These are phyloP conservation scores for Cordilura impudica DNA, from an alignment of 2,888 invertebrate genomes.

Conservation along the genomic window DNA sequence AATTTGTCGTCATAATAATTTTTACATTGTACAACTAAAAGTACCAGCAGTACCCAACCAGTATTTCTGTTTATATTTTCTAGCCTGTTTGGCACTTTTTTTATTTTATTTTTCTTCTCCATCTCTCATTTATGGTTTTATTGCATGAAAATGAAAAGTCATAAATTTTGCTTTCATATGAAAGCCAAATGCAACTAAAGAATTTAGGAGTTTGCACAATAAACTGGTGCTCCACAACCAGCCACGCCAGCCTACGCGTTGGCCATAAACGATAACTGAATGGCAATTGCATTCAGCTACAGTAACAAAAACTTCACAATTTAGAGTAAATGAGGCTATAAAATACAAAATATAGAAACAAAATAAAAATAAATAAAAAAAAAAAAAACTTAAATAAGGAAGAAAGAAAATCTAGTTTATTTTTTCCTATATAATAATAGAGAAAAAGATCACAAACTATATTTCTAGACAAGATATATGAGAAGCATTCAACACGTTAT, in stretches of 20 bases:
- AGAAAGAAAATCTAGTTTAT: background rate
- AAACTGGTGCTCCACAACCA: background rate
- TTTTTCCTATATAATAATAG: background rate
- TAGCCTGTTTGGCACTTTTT: constrained; percentile 6
- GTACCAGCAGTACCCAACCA: background rate
- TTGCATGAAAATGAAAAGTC: constrained; percentile 32
- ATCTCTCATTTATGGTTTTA: background rate
- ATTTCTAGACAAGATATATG: background rate
- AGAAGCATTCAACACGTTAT: too few species aligned
- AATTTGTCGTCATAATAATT: constrained; percentile 55
- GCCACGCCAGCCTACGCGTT: constrained; percentile 40
- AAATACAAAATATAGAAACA: constrained; percentile 5
- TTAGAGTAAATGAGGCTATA: constrained; percentile 13
- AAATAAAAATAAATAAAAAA: background rate
- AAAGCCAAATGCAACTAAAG: background rate
- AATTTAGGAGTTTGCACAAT: background rate
- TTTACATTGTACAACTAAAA: background rate
- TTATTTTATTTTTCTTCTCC: background rate
- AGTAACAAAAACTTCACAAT: background rate
- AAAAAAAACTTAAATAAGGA: too few species aligned
- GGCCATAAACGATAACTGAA: constrained; percentile 40
- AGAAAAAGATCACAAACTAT: background rate
- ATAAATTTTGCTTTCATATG: constrained; percentile 51
- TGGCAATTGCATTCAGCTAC: background rate
- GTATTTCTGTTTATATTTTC: background rate